A percentile compares a stretch with the other conserved stretches of the same genome.
phyloP scores from a whole-genome alignment of 2,797 vertebrate species.

The Lithobates pipiens region DNA sequence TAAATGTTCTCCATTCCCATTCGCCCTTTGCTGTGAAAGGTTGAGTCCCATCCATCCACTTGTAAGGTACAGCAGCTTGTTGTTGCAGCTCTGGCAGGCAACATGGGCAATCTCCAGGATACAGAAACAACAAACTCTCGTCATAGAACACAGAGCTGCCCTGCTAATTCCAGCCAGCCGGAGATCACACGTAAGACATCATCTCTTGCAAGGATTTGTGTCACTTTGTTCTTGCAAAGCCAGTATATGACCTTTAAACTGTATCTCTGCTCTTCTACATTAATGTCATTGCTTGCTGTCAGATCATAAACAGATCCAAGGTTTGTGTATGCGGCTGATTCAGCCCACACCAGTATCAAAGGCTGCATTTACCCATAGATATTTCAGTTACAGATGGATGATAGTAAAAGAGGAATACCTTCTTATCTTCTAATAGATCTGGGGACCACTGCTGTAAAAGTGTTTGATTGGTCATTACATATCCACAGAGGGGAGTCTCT shows the following conservation, averaged over 20 bases:
- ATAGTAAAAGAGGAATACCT: too few relatives aligned
- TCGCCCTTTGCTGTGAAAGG: too few relatives aligned
- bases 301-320: background rate
- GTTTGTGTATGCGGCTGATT: background rate
- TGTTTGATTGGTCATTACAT: too few relatives aligned
- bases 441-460: too few relatives aligned
- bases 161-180: slow-evolving; percentile 25
- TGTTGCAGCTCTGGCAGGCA: background rate
- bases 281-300: background rate
- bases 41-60: background rate
- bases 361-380: too few relatives aligned
- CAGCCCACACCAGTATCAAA: background rate
- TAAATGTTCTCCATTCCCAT: background rate
- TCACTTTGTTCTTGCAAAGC: background rate
- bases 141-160: background rate
- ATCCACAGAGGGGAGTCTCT: too few relatives aligned
- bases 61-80: background rate
- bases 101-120: slow-evolving; percentile 14
- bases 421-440: too few relatives aligned
- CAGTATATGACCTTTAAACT: background rate
- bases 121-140: slow-evolving; percentile 46
- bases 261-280: background rate
- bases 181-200: slow-evolving; percentile 40
- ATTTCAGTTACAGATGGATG: too few relatives aligned
- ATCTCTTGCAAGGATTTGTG: background rate